Conservation (phyloP, 2,888 invertebrate genomes). For the Limenitis camilla region DNA sequence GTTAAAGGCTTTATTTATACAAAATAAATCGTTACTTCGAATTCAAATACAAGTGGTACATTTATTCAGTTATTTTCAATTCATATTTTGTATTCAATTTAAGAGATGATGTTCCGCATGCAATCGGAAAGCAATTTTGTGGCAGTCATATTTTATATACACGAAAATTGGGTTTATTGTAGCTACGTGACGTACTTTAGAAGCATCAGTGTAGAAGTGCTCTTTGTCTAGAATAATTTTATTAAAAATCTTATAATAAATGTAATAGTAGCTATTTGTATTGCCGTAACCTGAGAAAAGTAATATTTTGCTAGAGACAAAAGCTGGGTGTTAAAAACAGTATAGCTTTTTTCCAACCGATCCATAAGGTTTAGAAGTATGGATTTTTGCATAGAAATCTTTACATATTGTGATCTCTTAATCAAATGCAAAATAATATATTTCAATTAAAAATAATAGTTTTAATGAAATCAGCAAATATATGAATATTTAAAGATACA, state of each 20-base stretch:
- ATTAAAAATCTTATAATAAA: neutral
- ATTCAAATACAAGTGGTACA: slow-evolving; percentile 18
- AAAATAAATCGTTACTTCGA: slow-evolving; percentile 15
- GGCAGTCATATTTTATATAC: slow-evolving; percentile 28
- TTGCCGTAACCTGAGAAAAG: no score
- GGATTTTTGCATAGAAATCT: no score
- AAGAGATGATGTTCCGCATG: slow-evolving; percentile 29
- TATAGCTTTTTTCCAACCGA: no score
- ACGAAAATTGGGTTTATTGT: slow-evolving; percentile 24
- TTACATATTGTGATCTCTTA: no score
- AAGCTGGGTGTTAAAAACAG: no score
- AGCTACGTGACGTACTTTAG: slow-evolving; percentile 16
- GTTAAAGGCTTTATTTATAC: slow-evolving; percentile 4
- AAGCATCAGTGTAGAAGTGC: slow-evolving; percentile 8
- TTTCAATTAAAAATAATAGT: no score
- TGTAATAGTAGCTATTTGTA: neutral
- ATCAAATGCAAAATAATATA: no score
- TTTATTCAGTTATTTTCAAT: slow-evolving; percentile 27
- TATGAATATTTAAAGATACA: no score
- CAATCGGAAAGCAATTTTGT: slow-evolving; percentile 30
- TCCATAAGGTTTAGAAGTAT: no score
- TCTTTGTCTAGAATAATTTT: neutral
- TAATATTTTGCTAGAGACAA: no score
- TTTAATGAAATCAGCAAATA: no score
- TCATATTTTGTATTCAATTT: slow-evolving; percentile 38